phyloP scores from a whole-genome alignment of 2,888 invertebrate genomes.

The Homarus gammarus region DNA sequence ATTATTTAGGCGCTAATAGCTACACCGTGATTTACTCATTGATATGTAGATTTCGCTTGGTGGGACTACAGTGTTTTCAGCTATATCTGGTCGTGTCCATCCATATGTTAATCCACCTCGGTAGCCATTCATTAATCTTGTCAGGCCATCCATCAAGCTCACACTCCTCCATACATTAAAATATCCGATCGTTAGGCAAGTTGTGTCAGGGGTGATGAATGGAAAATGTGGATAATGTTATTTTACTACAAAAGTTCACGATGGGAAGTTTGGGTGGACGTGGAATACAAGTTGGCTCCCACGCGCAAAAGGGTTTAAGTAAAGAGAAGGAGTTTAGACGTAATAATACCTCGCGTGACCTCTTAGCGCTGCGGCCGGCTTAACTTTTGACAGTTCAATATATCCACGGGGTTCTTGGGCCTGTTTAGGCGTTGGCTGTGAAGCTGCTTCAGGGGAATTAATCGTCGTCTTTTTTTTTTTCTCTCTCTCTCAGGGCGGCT shows the following conservation, averaged over 20 bases:
- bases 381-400: not conserved
- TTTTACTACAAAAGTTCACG: not conserved
- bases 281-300: not conserved
- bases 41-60: not conserved
- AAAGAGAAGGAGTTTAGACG: not conserved
- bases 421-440: no score
- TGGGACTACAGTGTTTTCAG: not conserved
- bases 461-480: not conserved
- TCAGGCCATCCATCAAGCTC: not conserved
- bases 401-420: not conserved
- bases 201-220: not conserved
- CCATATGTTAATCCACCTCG: not conserved
- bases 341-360: slow-evolving; percentile 8
- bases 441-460: no score
- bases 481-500: not conserved
- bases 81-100: not conserved
- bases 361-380: not conserved
- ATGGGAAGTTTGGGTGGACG: not conserved
- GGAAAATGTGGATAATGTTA: not conserved
- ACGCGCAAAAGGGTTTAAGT: not conserved
- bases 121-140: not conserved
- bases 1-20: not conserved
- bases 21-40: not conserved
- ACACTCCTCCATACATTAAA: not conserved
- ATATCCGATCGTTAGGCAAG: not conserved